Conservation (phyloP, 2,797 vertebrate genomes). For the Huso huso region DNA sequence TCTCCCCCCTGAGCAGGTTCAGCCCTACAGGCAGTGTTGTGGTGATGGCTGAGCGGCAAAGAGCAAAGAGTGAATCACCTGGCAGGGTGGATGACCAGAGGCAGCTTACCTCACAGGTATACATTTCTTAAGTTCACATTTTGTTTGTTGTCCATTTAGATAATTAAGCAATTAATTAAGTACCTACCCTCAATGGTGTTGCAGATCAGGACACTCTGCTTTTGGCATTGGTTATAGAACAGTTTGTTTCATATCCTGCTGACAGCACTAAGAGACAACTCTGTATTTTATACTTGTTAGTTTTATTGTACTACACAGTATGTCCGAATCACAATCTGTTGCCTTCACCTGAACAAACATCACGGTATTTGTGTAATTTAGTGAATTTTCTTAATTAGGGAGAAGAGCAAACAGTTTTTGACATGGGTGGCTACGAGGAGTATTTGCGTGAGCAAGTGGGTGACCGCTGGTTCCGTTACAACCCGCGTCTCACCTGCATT, state of each 20-base stretch:
- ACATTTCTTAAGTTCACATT: neutral
- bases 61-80: slow-evolving; percentile 91
- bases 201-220: too few species aligned
- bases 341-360: too few species aligned
- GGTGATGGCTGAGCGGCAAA: slow-evolving; percentile 75
- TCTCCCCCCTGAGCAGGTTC: slow-evolving; percentile 58
- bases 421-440: slow-evolving; percentile 90
- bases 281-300: too few species aligned
- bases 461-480: slow-evolving; percentile 97
- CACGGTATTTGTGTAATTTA: too few species aligned
- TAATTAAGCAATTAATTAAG: too few species aligned
- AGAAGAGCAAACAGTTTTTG: slow-evolving; percentile 78
- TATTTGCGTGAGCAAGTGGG: slow-evolving; percentile 94
- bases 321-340: too few species aligned
- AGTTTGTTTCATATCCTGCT: too few species aligned
- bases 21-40: slow-evolving; percentile 89
- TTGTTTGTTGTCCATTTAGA: too few species aligned
- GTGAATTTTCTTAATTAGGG: slow-evolving; percentile 51
- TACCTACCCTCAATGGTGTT: too few species aligned
- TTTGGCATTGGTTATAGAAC: too few species aligned
- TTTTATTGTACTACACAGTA: too few species aligned
- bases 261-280: too few species aligned
- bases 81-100: slow-evolving; percentile 79
- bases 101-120: slow-evolving; percentile 83
- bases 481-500: slow-evolving; percentile 92